Base-by-base conservation (phyloP, 2,888 invertebrate genomes). In the Hirtodrosophila histrioides region DNA sequence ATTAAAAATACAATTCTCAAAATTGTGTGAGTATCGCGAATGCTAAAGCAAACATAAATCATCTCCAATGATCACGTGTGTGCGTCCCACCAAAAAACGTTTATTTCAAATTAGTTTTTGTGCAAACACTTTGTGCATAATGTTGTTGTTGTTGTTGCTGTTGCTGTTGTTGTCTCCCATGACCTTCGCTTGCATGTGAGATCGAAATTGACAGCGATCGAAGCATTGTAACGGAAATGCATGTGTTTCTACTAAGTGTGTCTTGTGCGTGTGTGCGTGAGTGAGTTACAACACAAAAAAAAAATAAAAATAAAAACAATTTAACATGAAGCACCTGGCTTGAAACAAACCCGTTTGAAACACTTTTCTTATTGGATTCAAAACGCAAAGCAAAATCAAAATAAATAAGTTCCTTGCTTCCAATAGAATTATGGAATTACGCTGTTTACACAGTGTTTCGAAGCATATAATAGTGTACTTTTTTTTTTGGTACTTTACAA, bases 1-100 rank as follows among this genome's bases (percentile, higher is more conserved):
- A 81, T 57, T 57, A 65, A 45, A 60, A 58, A 46, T 10, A 31
- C 31, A 31, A 31, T 31, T 8, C 6, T 7, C 8, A 31, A 31
- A 31, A 31, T 31, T 31, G 31, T 31, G 31, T 31, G 31, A 31
- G 6, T 31, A 31, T 8, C 2, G 31, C 31, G 7, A 31, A 31
- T 31, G 36, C 27, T 31, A 49, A 55, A 23, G 45, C 49, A 65
- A 50, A 78, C 72, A 82, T 86, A 84, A 81, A 77, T 86, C 88
- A 85, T 48, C 24, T 46, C n/a, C 53, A 71, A 60, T 45, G 62
- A 69, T 83, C 86, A 80, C 78, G 81, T 86, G 83, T 86, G 83
- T 71, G 69, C 23, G 44, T 17, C 24, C 43, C 61, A 61, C 35
- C 51, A 46, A 46, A 63, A 64, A 55, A 12, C 62, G 70, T 67